Base-by-base conservation (phyloP, 2,113 vertebrate genomes). In the Phyllostomus hastatus region DNA sequence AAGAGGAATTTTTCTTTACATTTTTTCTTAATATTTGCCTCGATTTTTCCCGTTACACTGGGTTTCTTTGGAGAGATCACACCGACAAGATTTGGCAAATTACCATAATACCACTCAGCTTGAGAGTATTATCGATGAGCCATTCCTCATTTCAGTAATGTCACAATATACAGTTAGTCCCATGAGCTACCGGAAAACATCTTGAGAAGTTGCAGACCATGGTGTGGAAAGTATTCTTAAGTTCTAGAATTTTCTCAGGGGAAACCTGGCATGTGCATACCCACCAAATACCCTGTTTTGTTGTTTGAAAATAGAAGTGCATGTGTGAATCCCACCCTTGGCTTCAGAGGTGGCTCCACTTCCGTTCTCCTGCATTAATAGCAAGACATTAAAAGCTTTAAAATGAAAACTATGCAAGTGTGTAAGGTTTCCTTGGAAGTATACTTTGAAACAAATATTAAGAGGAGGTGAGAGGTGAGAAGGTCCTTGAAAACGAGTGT, bases 401-500 rank as follows among this genome's bases (percentile, higher is more conserved):
- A 89, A 87, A 38, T 81, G 41, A 91, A 95, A 86, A 54, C 70
- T 86, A 82, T 52, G 31, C 43, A 93, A 88, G 75, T 90, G 7
- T 67, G n/a, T 48, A 73, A 72, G 8, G 88, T 72, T 95, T 80
- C 7, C 75, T 92, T 22, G 61, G 80, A 94, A 88, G 26, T 83
- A 73, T 48, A 38, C 43, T 91, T 59, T 89, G 67, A 95, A 93
- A 76, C 59, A 85, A 92, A 95, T 96, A 94, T 95, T 87, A 95
- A 91, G 12, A 33, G 70, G 35, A 88, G 80, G 89, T 95, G 86
- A 95, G 91, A 90, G 46, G 85, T 67, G 95, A 79, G 1, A 79
- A 88, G 89, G 86, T 90, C 90, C 84, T 94, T 96, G 61, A 95
- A 98, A 97, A 94, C 95, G 69, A 81, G 79, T 94, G 95, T 93